Base-by-base conservation (phyloP, 2,113 vertebrate genomes). In the Paralichthys olivaceus region DNA sequence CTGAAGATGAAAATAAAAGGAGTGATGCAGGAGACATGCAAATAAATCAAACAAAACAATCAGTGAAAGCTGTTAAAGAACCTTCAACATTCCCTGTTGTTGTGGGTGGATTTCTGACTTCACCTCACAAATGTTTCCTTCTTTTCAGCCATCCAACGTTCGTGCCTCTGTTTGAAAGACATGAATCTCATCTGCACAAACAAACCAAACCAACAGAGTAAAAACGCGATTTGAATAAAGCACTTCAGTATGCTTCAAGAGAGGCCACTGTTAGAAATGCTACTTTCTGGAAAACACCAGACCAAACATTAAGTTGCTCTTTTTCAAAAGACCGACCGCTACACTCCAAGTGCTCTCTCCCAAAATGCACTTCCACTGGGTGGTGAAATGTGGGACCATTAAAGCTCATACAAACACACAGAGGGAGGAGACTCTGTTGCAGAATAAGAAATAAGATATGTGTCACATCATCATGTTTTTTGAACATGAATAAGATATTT, bases 271-370 rank as follows among this genome's bases (percentile, higher is more conserved):
- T 1, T 17, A 25, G 51, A 70, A 70, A 19, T 22, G 1, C 1
- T 23, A 8, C 23, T 65, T 29, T 53, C 13, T 51, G 54, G 12
- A 51, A 40, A 17, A 49, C 37, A 57, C 13, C 49, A 26, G n/a
- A 57, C 19, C 20, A 45, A 55, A 11, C 22, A 47, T 51, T 28
- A 23, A 17, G 19, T 7, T 20, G 43, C n/a, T 79, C 9, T 58
- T 71, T 64, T 63, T 17, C 22, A 70, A 64, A 69, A 14, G 58
- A 56, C 47, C 7, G 32, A 34, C 7, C 32, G 32, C 32, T 34
- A 28, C 20, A 19, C 12, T 0, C 1, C 7, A 47, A 54, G 56
- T 6, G 3, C 1, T 15, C n/a, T 40, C 22, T 58, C 20, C 57
- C 59, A 7, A 54, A 63, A 34, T 23, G 15, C 57, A 29, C 11